A percentile compares a stretch with the other conserved stretches of the same genome.
phyloP scores from a whole-genome alignment of 2,797 vertebrate genomes.

The Petrocephalus schoutedeni region DNA sequence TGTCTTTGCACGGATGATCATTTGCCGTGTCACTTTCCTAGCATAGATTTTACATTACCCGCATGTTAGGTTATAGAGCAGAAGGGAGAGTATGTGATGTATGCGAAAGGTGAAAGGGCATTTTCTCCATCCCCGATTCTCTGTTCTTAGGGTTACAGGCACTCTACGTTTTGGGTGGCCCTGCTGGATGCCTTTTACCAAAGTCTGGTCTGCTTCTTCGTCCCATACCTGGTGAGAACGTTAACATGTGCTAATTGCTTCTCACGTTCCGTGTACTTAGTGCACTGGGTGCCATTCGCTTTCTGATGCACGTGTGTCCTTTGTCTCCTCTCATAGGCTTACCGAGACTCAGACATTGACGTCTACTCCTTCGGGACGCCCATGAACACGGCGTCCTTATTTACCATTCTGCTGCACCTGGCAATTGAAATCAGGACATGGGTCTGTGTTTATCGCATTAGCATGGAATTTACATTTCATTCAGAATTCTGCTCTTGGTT shows the following conservation, averaged over 20 bases:
- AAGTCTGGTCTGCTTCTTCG: slow-evolving; percentile 87
- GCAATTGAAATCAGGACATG: slow-evolving; percentile 90
- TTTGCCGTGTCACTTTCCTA: background rate
- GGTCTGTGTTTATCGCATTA: slow-evolving; percentile 62
- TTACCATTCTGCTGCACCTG: slow-evolving; percentile 85
- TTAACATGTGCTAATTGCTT: slow-evolving; percentile 4
- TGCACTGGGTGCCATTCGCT: background rate
- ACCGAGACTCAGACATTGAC: slow-evolving; percentile 73
- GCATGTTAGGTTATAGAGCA: background rate
- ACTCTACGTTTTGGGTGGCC: slow-evolving; percentile 71
- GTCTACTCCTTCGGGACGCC: slow-evolving; percentile 84
- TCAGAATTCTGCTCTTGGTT: background rate
- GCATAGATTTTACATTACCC: background rate
- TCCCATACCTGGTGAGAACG: slow-evolving; percentile 83
- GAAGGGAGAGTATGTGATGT: background rate
- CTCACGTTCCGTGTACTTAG: background rate
- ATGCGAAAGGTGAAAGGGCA: background rate
- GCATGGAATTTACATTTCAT: background rate
- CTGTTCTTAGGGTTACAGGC: slow-evolving; percentile 73
- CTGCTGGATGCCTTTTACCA: slow-evolving; percentile 91
- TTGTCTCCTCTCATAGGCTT: slow-evolving; percentile 56
- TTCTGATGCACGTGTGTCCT: background rate
- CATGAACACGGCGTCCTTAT: slow-evolving; percentile 79
- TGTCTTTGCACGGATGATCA: background rate
- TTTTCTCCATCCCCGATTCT: background rate